Conservation (phyloP, 1,140 invertebrate species). For the Musca vetustissima region DNA sequence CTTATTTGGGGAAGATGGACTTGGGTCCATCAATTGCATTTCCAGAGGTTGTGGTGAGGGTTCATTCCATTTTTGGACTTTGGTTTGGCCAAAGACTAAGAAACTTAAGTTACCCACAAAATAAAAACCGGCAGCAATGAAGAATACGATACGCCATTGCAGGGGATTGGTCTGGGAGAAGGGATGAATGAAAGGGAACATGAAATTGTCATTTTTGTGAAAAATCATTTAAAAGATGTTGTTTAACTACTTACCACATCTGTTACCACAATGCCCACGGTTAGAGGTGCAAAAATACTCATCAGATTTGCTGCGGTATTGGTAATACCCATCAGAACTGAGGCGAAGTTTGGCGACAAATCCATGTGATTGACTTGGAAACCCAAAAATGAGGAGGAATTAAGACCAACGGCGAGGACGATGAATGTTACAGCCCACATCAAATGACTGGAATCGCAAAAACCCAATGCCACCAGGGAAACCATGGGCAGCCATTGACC, state of each 20-base stretch:
- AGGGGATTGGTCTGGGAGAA: constrained; percentile 56
- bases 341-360: constrained; percentile 74
- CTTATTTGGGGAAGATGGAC: too few species aligned
- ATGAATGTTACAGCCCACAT: constrained; percentile 63
- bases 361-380: constrained; percentile 71
- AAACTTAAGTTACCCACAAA: constrained; percentile 70
- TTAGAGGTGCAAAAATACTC: constrained; percentile 68
- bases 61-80: constrained; percentile 66
- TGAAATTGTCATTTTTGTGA: neutral
- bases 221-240: too few species aligned
- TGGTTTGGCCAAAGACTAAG: constrained; percentile 65
- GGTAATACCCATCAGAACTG: constrained; percentile 68
- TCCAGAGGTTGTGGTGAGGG: neutral
- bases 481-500: constrained; percentile 63
- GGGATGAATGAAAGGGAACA: constrained; percentile 56
- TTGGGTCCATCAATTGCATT: constrained; percentile 10
- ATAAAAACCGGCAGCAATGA: constrained; percentile 70
- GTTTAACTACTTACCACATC: constrained; percentile 60
- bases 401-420: constrained; percentile 72
- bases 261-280: constrained; percentile 64
- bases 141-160: constrained; percentile 77
- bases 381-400: constrained; percentile 75
- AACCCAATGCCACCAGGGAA: constrained; percentile 65
- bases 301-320: constrained; percentile 75
- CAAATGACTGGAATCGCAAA: constrained; percentile 58